These are phyloP conservation scores for Phania funesta DNA, from an alignment of 2,888 invertebrate species.

Conservation along the genomic window DNA sequence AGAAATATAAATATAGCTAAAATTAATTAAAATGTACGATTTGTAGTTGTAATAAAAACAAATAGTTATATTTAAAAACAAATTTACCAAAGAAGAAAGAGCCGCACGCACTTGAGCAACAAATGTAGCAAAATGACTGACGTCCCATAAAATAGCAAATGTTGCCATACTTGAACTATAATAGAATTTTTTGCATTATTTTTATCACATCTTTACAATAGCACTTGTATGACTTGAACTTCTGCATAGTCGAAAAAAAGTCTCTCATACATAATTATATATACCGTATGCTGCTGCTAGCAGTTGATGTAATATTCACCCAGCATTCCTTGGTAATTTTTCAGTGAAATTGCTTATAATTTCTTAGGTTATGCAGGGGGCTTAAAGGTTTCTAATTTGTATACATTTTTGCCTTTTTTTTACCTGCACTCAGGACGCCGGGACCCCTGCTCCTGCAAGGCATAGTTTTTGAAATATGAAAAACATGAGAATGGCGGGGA, in stretches of 20 bases:
- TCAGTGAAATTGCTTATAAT: background rate
- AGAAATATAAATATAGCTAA: background rate
- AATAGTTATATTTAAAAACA: background rate
- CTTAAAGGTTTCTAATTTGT: too few species aligned
- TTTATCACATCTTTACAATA: slow-evolving; percentile 40
- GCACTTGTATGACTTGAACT: slow-evolving; percentile 34
- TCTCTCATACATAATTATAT: slow-evolving; percentile 7
- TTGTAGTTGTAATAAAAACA: slow-evolving; percentile 1
- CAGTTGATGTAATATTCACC: background rate
- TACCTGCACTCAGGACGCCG: too few species aligned
- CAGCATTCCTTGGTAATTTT: background rate
- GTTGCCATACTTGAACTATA: slow-evolving; percentile 57
- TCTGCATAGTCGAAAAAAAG: slow-evolving; percentile 17
- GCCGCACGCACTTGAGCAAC: slow-evolving; percentile 56
- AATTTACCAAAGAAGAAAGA: background rate
- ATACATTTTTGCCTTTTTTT: too few species aligned
- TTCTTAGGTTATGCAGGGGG: too few species aligned
- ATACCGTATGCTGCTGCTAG: background rate
- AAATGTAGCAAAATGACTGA: slow-evolving; percentile 60
- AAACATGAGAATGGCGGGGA: too few species aligned
- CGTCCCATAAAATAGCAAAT: slow-evolving; percentile 61
- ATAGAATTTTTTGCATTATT: slow-evolving; percentile 30
- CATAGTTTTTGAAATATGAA: too few species aligned
- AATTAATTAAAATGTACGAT: background rate
- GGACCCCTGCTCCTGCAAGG: too few species aligned